phyloP scores from a whole-genome alignment of 92 coral and sea anemone species.

The Umimayanthus chanpuru region DNA sequence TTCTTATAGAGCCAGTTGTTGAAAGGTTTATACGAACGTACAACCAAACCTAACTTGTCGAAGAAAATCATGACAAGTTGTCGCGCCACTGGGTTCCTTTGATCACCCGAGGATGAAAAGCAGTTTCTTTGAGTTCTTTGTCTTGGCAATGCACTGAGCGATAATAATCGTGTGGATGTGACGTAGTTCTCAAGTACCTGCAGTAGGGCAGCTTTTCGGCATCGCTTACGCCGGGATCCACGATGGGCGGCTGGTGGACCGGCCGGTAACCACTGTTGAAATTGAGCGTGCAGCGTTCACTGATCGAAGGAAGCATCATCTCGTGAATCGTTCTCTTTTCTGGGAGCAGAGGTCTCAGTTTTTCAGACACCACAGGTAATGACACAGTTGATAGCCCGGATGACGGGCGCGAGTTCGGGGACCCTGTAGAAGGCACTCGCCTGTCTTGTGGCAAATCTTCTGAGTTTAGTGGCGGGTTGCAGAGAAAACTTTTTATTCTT shows the following conservation, averaged over 20 bases:
- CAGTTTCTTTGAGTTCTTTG: not conserved
- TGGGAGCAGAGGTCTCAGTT: constrained; percentile 51
- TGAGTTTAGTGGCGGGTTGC: constrained; percentile 56
- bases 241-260: not conserved
- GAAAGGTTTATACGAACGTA: too few relatives aligned
- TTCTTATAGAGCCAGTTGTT: too few relatives aligned
- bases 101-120: not conserved
- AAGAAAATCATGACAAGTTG: too few relatives aligned
- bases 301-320: constrained; percentile 53
- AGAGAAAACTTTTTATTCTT: constrained; percentile 49
- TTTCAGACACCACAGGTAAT: constrained; percentile 43
- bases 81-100: not conserved
- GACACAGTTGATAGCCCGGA: not conserved
- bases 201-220: constrained; percentile 45
- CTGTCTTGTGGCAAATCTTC: constrained; percentile 24
- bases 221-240: constrained; percentile 33
- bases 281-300: constrained; percentile 48
- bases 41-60: too few relatives aligned
- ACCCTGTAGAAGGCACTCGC: not conserved
- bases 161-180: not conserved
- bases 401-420: not conserved
- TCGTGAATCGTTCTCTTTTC: constrained; percentile 56
- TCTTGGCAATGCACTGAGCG: not conserved
- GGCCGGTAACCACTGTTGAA: constrained; percentile 44
- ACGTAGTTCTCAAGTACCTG: constrained; percentile 42